These are phyloP conservation scores for Chloroclystis v-ata DNA, from an alignment of 2,888 invertebrate species.

Conservation along the genomic window DNA sequence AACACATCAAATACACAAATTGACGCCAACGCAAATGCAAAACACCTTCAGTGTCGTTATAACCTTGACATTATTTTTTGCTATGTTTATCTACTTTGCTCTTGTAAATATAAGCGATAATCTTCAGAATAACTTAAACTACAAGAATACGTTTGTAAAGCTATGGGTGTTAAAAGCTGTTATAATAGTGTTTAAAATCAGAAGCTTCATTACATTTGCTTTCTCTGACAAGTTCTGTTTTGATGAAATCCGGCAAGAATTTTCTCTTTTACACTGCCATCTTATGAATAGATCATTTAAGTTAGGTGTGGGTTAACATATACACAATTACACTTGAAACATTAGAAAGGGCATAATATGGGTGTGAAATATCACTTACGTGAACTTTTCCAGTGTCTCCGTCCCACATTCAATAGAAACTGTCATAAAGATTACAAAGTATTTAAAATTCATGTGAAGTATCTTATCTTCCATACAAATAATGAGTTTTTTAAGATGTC, in stretches of 20 bases:
- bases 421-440: slow-evolving; percentile 12
- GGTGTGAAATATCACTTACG: slow-evolving; percentile 11
- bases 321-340: neutral
- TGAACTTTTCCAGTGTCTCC: slow-evolving; percentile 12
- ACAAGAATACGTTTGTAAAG: no score
- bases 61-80: slow-evolving; percentile 62
- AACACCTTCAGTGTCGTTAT: slow-evolving; percentile 37
- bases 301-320: neutral
- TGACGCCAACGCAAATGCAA: slow-evolving; percentile 52
- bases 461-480: slow-evolving; percentile 32
- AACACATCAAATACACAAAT: slow-evolving; percentile 34
- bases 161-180: no score
- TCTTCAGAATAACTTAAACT: no score
- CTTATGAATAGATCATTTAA: slow-evolving; percentile 3
- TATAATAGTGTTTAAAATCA: no score
- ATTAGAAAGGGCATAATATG: slow-evolving; percentile 8
- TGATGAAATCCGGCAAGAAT: neutral
- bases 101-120: no score
- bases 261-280: slow-evolving; percentile 2
- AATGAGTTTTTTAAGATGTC: no score
- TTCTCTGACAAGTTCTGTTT: neutral
- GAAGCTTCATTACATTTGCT: no score
- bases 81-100: no score
- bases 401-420: slow-evolving; percentile 17
- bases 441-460: slow-evolving; percentile 4